Conservation (phyloP, 2,113 vertebrate genomes). For the Bubo scandiacus region DNA sequence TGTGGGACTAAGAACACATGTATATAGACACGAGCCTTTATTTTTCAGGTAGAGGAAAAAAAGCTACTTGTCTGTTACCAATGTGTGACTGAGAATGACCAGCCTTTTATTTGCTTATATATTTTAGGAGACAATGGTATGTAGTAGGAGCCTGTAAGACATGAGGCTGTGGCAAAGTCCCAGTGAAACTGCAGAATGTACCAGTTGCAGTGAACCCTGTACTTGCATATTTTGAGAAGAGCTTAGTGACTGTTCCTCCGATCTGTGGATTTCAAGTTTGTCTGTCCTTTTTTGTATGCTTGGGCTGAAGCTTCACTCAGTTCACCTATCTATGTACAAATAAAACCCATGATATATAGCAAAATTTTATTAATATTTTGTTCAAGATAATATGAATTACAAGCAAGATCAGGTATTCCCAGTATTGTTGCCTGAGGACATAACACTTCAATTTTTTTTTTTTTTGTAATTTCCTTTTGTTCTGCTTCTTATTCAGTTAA, state of each 20-base stretch:
- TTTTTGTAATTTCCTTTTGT: background rate
- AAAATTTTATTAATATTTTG: background rate
- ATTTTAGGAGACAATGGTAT: background rate
- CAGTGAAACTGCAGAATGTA: background rate
- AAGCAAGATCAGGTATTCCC: background rate
- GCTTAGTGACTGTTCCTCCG: background rate
- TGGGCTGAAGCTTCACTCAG: background rate
- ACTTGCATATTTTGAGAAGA: background rate
- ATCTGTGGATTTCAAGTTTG: background rate
- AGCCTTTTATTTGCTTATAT: background rate
- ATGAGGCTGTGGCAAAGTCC: background rate
- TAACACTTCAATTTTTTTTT: background rate
- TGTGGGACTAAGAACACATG: background rate
- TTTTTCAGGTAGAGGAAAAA: background rate
- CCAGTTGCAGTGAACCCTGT: background rate
- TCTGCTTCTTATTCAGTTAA: background rate
- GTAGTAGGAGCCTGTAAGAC: background rate
- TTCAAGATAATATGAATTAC: background rate
- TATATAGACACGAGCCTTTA: background rate
- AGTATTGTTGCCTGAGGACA: background rate
- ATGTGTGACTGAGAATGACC: background rate
- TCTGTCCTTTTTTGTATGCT: background rate
- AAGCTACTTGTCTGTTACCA: background rate
- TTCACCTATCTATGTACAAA: background rate
- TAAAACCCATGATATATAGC: background rate